Evolutionary conservation across 2,797 vertebrate genomes (phyloP).

Genomic region (Helicolenus hilgendorfi): DNA sequence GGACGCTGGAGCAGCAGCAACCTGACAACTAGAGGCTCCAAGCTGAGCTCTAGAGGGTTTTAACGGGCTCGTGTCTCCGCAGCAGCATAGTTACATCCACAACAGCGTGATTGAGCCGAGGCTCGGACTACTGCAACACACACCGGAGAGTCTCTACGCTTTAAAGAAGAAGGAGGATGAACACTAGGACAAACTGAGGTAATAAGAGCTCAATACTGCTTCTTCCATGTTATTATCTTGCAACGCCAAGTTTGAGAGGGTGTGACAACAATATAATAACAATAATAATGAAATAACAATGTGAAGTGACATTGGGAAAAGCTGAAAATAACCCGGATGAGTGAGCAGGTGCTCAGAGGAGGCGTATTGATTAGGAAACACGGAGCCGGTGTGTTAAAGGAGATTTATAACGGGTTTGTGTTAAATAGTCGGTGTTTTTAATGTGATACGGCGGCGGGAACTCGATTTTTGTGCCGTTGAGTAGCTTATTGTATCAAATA

Average conservation of each 20-base stretch:
- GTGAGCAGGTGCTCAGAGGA: conserved; percentile 14
- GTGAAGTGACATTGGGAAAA: neutral
- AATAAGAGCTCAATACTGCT: conserved; percentile 10
- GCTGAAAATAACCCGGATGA: neutral
- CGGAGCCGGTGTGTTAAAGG: conserved; percentile 1
- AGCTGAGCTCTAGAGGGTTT: conserved; percentile 30
- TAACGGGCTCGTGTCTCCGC: conserved; percentile 43
- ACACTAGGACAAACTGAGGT: conserved; percentile 67
- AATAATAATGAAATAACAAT: neutral
- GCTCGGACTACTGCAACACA: conserved; percentile 67
- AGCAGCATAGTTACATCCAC: conserved; percentile 62
- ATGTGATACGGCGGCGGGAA: too few species aligned
- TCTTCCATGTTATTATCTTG: conserved; percentile 42
- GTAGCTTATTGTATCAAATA: neutral
- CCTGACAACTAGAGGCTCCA: conserved; percentile 6
- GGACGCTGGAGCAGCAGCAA: conserved; percentile 11
- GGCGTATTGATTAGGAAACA: conserved; percentile 21
- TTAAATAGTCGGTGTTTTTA: conserved; percentile 7
- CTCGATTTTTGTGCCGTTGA: neutral
- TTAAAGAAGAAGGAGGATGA: conserved; percentile 46
- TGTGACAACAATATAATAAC: conserved; percentile 19
- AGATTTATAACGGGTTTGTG: conserved; percentile 13
- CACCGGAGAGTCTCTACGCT: conserved; percentile 20
- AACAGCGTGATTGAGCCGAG: conserved; percentile 24
- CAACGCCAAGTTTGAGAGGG: conserved; percentile 70